Conservation (phyloP, 2,113 vertebrate genomes). For the Chionomys nivalis region DNA sequence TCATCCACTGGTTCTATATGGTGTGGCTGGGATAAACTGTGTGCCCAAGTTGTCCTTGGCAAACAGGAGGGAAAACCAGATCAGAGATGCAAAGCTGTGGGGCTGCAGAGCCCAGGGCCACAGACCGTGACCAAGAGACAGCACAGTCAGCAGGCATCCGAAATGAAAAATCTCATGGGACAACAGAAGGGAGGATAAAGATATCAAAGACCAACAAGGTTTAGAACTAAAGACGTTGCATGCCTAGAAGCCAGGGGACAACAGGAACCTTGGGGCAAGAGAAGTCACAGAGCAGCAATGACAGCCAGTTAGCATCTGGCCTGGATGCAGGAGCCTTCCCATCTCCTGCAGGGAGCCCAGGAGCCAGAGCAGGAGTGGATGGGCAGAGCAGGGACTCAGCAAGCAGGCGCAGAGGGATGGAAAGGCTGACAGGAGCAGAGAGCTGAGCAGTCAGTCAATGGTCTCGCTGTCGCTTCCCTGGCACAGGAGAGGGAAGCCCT, state of each 20-base stretch:
- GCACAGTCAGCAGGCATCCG: not conserved
- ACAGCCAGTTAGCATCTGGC: not conserved
- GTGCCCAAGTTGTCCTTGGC: not conserved
- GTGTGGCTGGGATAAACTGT: not conserved
- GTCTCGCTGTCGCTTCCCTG: not conserved
- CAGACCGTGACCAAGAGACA: not conserved
- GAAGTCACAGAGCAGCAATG: not conserved
- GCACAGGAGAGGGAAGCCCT: not conserved
- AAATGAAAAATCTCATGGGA: not conserved
- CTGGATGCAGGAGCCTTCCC: not conserved
- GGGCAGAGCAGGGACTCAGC: not conserved
- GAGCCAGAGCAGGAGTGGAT: not conserved
- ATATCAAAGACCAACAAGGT: accelerated
- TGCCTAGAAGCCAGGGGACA: not conserved
- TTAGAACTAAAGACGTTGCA: not conserved
- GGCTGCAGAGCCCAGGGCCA: not conserved
- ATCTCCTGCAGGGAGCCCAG: not conserved
- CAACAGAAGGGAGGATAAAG: not conserved
- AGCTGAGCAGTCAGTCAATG: too few species aligned
- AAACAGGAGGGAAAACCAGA: not conserved
- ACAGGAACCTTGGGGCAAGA: not conserved
- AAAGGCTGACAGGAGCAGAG: not conserved
- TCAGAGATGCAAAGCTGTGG: not conserved
- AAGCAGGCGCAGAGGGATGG: not conserved
- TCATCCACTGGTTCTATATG: not conserved